phyloP scores from a whole-genome alignment of 2,113 vertebrate species.

The Merops nubicus region DNA sequence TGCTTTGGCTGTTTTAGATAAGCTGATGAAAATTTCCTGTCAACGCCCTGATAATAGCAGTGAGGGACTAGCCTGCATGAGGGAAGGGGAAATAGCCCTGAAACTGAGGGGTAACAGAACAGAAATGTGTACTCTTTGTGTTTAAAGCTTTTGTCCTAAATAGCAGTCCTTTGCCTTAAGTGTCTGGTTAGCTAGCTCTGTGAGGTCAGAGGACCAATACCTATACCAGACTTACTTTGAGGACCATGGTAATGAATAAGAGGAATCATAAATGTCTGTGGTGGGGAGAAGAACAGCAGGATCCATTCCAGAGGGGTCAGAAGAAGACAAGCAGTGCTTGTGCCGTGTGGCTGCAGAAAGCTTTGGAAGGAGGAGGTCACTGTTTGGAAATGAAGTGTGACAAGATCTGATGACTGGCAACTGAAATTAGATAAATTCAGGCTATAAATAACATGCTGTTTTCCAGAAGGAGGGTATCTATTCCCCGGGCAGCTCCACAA shows the following conservation, averaged over 20 bases:
- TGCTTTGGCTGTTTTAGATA: not conserved
- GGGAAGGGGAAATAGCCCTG: not conserved
- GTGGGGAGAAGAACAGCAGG: not conserved
- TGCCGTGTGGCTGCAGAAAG: not conserved
- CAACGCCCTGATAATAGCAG: not conserved
- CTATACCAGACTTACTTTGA: accelerated
- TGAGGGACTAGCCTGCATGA: not conserved
- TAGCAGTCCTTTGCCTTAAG: not conserved
- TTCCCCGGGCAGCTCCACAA: accelerated
- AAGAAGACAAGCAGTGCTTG: not conserved
- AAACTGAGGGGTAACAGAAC: not conserved
- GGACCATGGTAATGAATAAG: not conserved
- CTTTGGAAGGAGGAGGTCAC: not conserved
- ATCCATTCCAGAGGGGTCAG: not conserved
- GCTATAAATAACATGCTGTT: not conserved
- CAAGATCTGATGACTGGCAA: not conserved
- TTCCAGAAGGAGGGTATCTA: not conserved
- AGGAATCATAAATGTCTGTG: not conserved
- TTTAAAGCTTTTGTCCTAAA: not conserved
- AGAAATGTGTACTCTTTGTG: not conserved
- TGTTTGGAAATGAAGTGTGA: not conserved
- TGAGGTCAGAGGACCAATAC: not conserved
- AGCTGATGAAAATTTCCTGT: not conserved
- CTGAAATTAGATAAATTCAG: not conserved
- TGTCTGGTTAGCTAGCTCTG: not conserved